Evolutionary conservation across 2,797 vertebrate genomes (phyloP).

Genomic region (Chiloscyllium punctatum): DNA sequence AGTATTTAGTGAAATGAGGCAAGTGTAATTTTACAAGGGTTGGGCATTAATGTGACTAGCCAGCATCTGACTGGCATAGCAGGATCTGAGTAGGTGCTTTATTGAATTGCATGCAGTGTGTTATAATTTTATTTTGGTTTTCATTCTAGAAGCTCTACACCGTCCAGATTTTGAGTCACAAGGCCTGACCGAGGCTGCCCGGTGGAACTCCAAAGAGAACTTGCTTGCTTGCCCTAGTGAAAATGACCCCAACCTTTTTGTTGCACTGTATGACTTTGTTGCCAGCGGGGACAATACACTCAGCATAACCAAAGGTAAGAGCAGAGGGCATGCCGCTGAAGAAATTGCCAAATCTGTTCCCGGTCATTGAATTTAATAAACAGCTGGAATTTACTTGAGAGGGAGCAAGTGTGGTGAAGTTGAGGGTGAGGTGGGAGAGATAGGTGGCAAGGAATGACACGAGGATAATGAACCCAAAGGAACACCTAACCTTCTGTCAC

Average conservation of each 20-base stretch:
- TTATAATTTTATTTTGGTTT: slow-evolving; percentile 33
- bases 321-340: neutral
- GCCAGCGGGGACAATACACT: slow-evolving; percentile 97
- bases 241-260: slow-evolving; percentile 96
- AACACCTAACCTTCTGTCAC: neutral
- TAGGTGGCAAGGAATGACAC: neutral
- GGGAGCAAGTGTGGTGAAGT: too few relatives aligned
- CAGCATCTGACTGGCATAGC: neutral
- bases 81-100: neutral
- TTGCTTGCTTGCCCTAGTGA: slow-evolving; percentile 89
- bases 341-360: neutral
- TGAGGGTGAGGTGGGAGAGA: neutral
- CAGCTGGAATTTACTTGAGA: neutral
- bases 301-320: slow-evolving; percentile 95
- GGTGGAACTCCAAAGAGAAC: slow-evolving; percentile 98
- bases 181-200: slow-evolving; percentile 85
- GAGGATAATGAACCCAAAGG: neutral
- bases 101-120: neutral
- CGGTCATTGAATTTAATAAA: too few relatives aligned
- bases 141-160: slow-evolving; percentile 86
- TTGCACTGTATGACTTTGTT: slow-evolving; percentile 95
- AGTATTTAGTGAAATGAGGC: neutral
- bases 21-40: neutral
- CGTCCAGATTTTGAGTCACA: slow-evolving; percentile 89
- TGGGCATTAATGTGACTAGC: neutral